Percentiles rank a stretch among this genome's conserved stretches.
Evolutionary conservation across 2,888 invertebrate genomes (phyloP).

Genomic region (Sinhomidia bicolor): DNA sequence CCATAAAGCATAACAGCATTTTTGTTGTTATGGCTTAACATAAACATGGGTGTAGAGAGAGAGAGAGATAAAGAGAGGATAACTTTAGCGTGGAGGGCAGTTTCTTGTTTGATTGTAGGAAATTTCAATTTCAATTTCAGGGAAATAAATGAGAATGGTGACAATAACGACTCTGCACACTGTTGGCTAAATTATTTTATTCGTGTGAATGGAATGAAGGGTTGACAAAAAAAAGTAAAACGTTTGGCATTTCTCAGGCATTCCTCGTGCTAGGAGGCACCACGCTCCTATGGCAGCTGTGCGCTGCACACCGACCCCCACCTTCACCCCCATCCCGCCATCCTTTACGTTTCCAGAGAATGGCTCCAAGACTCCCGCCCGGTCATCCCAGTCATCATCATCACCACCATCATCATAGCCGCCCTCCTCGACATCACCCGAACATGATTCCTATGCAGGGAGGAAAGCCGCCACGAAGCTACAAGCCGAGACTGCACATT

Average conservation of each 20-base stretch:
- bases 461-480: slow-evolving; percentile 60
- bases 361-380: slow-evolving; percentile 33
- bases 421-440: slow-evolving; percentile 69
- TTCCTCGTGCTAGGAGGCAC: slow-evolving; percentile 53
- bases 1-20: too few relatives aligned
- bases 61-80: too few relatives aligned
- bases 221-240: neutral
- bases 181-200: too few relatives aligned
- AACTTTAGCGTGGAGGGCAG: too few relatives aligned
- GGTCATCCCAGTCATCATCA: slow-evolving; percentile 24
- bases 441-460: slow-evolving; percentile 43
- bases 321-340: slow-evolving; percentile 39
- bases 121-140: too few relatives aligned
- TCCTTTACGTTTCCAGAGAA: slow-evolving; percentile 60
- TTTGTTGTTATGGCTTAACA: too few relatives aligned
- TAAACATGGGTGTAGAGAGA: too few relatives aligned
- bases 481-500: slow-evolving; percentile 64
- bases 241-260: slow-evolving; percentile 14
- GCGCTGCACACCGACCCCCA: slow-evolving; percentile 47
- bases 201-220: neutral
- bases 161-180: too few relatives aligned
- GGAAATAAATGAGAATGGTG: too few relatives aligned
- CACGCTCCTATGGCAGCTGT: slow-evolving; percentile 51
- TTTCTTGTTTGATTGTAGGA: too few relatives aligned
- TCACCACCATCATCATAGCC: slow-evolving; percentile 34